A percentile compares a stretch with the other conserved stretches of the same genome.
Evolutionary conservation across 2,797 vertebrate genomes (phyloP).

Genomic region (Aldrovandia affinis): DNA sequence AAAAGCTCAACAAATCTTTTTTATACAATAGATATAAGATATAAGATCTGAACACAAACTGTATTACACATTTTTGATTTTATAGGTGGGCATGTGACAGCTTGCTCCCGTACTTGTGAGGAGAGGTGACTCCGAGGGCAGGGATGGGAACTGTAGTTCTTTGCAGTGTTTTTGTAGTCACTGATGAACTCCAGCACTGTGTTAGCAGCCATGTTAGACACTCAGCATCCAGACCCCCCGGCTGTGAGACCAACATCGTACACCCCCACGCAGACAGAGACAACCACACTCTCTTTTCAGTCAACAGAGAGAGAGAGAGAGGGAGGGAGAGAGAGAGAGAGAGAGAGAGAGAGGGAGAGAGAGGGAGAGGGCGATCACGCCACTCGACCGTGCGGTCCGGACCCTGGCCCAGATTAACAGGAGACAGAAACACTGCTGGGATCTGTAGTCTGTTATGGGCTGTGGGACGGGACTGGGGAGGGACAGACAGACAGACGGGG

Average conservation of each 20-base stretch:
- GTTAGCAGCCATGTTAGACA: constrained; percentile 62
- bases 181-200: constrained; percentile 35
- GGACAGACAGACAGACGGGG: neutral
- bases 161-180: constrained; percentile 1
- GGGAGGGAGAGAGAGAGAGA: neutral
- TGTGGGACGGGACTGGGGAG: neutral
- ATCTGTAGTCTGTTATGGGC: neutral
- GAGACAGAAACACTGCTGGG: neutral
- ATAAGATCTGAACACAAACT: no score
- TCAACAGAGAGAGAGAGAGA: no score
- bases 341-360: no score
- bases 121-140: neutral
- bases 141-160: neutral
- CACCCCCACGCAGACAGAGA: constrained; percentile 51
- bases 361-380: neutral
- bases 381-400: neutral
- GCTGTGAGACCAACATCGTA: constrained; percentile 58
- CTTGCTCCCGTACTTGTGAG: neutral
- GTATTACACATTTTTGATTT: neutral
- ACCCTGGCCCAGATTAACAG: neutral
- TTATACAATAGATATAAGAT: no score
- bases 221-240: constrained; percentile 60
- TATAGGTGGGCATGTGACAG: neutral
- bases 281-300: no score
- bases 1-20: no score